Conservation (phyloP, 2,888 invertebrate species). For the Pollenia griseotomentosa region DNA sequence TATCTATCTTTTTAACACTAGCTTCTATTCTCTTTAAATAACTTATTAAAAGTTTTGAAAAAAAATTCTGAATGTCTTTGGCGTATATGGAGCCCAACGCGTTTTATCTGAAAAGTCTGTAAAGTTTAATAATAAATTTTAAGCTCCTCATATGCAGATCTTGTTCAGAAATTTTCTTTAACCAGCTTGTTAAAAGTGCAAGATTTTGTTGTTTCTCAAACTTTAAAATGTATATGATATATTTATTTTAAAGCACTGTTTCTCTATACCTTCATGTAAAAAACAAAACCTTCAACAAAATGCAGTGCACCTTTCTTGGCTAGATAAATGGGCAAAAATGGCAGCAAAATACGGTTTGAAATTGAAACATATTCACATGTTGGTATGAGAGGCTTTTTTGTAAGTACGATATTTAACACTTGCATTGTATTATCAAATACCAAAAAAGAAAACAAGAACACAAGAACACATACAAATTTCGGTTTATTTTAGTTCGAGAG, state of each 20-base stretch:
- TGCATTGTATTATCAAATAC: conserved; percentile 32
- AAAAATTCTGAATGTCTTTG: no score
- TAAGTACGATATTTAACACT: conserved; percentile 34
- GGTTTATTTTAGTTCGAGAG: not conserved
- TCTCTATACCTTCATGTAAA: not conserved
- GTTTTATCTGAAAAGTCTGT: no score
- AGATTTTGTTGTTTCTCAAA: no score
- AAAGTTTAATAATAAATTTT: no score
- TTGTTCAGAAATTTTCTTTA: no score
- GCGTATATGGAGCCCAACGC: no score
- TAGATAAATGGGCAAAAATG: not conserved
- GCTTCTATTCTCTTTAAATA: no score
- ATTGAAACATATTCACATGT: conserved; percentile 1
- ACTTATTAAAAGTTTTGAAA: no score
- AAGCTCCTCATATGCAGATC: no score
- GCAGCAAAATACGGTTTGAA: not conserved
- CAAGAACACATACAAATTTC: not conserved
- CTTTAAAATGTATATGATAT: no score
- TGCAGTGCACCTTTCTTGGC: not conserved
- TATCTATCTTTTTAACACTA: no score
- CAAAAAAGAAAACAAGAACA: conserved; percentile 5
- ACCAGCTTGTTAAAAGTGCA: no score
- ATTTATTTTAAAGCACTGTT: not conserved
- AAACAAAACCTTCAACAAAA: not conserved
- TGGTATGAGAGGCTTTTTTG: not conserved